Conservation (phyloP, 2,797 vertebrate species). For the Falco columbarius region DNA sequence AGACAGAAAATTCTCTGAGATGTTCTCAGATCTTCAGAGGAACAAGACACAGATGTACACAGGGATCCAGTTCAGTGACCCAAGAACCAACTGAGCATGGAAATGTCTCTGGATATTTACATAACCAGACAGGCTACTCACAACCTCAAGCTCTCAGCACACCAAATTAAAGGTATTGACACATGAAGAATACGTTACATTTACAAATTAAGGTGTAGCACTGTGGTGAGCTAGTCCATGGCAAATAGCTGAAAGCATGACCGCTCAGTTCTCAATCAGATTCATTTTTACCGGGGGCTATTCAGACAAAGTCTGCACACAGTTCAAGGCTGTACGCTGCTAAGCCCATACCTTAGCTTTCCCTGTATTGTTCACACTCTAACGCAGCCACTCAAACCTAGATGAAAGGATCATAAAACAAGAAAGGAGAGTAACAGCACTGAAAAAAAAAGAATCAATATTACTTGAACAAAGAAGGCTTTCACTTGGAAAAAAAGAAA, state of each 20-base stretch:
- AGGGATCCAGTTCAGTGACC: neutral
- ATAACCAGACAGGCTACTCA: neutral
- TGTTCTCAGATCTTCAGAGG: neutral
- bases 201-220: neutral
- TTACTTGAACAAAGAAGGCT: conserved; percentile 7
- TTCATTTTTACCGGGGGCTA: neutral
- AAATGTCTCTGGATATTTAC: neutral
- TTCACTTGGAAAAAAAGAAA: neutral
- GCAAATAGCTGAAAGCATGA: neutral
- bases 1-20: neutral
- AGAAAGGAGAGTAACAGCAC: neutral
- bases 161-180: neutral
- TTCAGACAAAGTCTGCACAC: neutral
- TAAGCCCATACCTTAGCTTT: neutral
- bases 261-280: neutral
- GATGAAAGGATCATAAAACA: neutral
- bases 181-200: neutral
- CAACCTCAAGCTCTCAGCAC: neutral
- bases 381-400: neutral
- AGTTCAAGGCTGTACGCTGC: neutral
- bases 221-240: neutral
- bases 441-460: neutral
- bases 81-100: neutral
- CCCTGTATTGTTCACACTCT: neutral
- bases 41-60: neutral